A percentile compares a stretch with the other conserved stretches of the same genome.
These are phyloP conservation scores for Drosophila cyrtoloma DNA, from an alignment of 2,888 invertebrate genomes.

Conservation along the genomic window DNA sequence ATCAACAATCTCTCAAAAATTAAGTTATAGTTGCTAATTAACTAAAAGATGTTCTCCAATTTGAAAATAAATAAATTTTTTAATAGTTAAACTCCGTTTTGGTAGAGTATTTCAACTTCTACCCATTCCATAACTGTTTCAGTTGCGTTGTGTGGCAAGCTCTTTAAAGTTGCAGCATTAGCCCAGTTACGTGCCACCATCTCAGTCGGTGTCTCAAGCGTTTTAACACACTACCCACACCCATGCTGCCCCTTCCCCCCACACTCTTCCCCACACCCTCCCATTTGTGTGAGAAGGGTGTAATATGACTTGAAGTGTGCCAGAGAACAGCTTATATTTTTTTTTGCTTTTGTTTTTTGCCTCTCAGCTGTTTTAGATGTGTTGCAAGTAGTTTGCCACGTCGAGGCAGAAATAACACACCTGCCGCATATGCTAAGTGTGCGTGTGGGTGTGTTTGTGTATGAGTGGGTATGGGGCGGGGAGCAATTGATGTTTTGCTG, in stretches of 20 bases:
- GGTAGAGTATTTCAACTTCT: background rate
- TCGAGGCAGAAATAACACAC: constrained; percentile 49
- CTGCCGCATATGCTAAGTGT: constrained; percentile 67
- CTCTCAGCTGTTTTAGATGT: constrained; percentile 53
- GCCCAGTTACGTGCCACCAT: constrained; percentile 66
- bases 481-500: constrained; percentile 48
- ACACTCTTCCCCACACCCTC: background rate
- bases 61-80: background rate
- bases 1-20: background rate
- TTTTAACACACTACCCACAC: constrained; percentile 9
- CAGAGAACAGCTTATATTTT: constrained; percentile 48
- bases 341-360: constrained; percentile 15
- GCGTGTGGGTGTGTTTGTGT: constrained; percentile 34
- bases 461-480: constrained; percentile 17
- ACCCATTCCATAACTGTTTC: background rate
- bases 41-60: background rate
- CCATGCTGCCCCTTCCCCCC: background rate
- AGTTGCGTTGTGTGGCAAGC: constrained; percentile 30
- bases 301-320: constrained; percentile 73
- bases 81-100: background rate
- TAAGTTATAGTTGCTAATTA: background rate
- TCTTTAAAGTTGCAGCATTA: constrained; percentile 78
- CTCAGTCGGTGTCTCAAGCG: constrained; percentile 27
- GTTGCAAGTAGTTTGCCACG: constrained; percentile 52
- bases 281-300: constrained; percentile 41